Evolutionary conservation across 2,797 vertebrate species (phyloP).

Genomic region (Sebastes taczanowskii): DNA sequence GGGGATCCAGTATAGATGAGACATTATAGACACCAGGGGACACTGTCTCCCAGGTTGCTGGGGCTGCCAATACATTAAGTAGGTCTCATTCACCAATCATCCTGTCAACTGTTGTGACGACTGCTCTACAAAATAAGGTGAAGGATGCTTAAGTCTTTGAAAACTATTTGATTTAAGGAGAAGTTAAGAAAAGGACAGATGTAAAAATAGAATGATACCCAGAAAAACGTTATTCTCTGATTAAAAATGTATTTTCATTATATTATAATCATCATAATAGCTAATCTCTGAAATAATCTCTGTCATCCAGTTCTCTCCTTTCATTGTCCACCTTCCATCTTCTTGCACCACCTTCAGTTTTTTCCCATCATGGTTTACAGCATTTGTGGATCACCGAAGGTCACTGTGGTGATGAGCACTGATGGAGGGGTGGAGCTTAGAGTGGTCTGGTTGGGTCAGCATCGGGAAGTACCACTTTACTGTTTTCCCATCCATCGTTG

Average conservation of each 20-base stretch:
- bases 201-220: background rate
- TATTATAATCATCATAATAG: background rate
- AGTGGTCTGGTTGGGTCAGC: background rate
- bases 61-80: conserved; percentile 23
- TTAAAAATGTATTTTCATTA: background rate
- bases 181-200: background rate
- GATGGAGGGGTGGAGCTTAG: background rate
- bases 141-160: background rate
- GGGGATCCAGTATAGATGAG: conserved; percentile 54
- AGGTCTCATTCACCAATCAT: conserved; percentile 24
- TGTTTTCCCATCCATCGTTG: background rate
- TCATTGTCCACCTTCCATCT: background rate
- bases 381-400: conserved; percentile 85
- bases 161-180: background rate
- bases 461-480: background rate
- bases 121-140: background rate
- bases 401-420: conserved; percentile 60
- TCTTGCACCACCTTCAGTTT: conserved; percentile 57
- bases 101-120: conserved; percentile 5
- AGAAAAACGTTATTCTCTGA: background rate
- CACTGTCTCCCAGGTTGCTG: conserved; percentile 80
- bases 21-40: conserved; percentile 82
- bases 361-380: conserved; percentile 73
- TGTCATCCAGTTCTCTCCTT: background rate
- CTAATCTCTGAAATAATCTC: background rate